phyloP scores from a whole-genome alignment of 2,113 vertebrate species.

The Indri indri region DNA sequence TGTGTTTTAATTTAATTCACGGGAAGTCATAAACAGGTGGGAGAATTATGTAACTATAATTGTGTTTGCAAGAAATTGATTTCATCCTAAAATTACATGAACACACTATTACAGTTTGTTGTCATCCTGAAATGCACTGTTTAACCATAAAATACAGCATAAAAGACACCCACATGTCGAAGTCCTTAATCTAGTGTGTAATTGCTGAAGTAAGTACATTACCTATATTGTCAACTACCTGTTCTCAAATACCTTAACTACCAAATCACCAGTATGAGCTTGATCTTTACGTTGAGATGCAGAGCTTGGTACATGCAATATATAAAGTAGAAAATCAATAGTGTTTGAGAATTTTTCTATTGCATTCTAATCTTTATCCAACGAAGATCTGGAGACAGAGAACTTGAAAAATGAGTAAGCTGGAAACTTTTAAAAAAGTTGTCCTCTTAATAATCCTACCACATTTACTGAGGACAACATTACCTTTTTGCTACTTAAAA shows the following conservation, averaged over 20 bases:
- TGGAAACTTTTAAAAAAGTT: neutral
- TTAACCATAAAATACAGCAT: slow-evolving; percentile 59
- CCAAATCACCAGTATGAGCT: neutral
- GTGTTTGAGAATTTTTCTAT: neutral
- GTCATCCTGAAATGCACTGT: slow-evolving; percentile 45
- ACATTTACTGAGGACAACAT: neutral
- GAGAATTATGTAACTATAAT: slow-evolving; percentile 76
- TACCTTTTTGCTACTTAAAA: slow-evolving; percentile 8
- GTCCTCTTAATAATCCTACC: neutral
- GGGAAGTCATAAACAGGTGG: slow-evolving; percentile 76
- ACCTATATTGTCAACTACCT: slow-evolving; percentile 67
- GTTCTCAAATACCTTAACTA: slow-evolving; percentile 50
- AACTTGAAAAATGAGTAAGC: neutral
- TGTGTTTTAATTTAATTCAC: slow-evolving; percentile 77
- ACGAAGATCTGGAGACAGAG: neutral
- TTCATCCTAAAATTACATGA: slow-evolving; percentile 69
- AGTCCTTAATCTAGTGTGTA: slow-evolving; percentile 72
- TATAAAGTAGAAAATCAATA: neutral
- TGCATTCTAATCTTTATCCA: neutral
- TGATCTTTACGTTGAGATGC: neutral
- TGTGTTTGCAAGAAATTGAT: slow-evolving; percentile 78
- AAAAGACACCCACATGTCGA: slow-evolving; percentile 44
- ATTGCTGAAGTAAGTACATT: slow-evolving; percentile 69
- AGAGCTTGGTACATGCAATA: neutral
- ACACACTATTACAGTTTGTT: slow-evolving; percentile 70